phyloP scores from a whole-genome alignment of 2,888 invertebrate species.

The Hypomecis atomaria region DNA sequence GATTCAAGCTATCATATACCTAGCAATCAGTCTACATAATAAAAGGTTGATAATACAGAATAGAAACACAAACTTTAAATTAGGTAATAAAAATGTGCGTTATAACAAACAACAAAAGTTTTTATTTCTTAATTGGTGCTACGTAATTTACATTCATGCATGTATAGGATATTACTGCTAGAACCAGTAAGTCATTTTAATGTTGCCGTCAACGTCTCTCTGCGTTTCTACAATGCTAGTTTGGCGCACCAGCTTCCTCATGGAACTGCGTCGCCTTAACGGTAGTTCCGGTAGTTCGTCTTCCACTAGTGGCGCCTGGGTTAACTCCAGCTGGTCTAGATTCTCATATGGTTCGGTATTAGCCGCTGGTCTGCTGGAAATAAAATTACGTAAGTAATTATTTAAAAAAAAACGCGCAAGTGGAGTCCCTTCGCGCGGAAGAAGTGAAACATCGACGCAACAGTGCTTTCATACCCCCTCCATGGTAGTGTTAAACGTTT shows the following conservation, averaged over 20 bases:
- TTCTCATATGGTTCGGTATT: conserved; percentile 89
- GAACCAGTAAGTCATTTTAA: conserved; percentile 95
- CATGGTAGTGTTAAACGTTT: too few relatives aligned
- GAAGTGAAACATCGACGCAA: too few relatives aligned
- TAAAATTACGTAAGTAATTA: not conserved
- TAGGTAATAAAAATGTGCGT: not conserved
- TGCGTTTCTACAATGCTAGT: conserved; percentile 93
- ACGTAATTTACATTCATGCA: too few relatives aligned
- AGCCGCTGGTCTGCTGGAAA: conserved; percentile 76
- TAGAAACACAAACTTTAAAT: too few relatives aligned
- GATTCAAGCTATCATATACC: too few relatives aligned
- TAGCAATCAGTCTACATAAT: too few relatives aligned
- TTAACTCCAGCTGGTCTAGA: conserved; percentile 85
- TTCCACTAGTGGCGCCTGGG: conserved; percentile 63
- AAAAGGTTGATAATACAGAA: too few relatives aligned
- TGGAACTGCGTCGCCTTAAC: conserved; percentile 75
- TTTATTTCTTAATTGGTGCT: too few relatives aligned
- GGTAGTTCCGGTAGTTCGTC: conserved; percentile 61
- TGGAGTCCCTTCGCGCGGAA: too few relatives aligned
- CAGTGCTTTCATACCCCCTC: too few relatives aligned
- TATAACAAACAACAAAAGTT: not conserved
- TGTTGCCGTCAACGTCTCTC: conserved; percentile 90
- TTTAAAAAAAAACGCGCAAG: too few relatives aligned
- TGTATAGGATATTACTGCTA: conserved; percentile 68
- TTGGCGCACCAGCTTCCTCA: conserved; percentile 90